Evolutionary conservation across 1,140 invertebrate species (phyloP).

Genomic region (Portunus trituberculatus): DNA sequence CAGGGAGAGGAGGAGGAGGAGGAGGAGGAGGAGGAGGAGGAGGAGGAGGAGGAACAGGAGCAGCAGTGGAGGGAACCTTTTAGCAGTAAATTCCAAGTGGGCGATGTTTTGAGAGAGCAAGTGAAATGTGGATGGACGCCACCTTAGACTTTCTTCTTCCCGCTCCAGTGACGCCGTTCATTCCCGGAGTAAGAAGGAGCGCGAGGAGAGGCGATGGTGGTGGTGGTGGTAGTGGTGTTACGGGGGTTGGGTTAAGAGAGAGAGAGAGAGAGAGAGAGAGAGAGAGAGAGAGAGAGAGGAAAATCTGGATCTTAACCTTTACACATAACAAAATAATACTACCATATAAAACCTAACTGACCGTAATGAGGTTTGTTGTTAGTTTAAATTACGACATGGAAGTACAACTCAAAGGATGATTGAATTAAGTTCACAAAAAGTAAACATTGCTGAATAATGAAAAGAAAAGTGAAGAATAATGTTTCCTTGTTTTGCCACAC

Average conservation of each 20-base stretch:
- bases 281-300: slow-evolving; percentile 46
- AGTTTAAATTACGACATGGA: background rate
- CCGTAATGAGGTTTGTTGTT: background rate
- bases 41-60: too few species aligned
- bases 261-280: slow-evolving; percentile 38
- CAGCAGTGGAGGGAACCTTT: background rate
- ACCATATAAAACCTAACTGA: background rate
- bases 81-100: slow-evolving; percentile 4
- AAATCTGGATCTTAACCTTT: too few species aligned
- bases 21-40: background rate
- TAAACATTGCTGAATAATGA: background rate
- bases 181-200: background rate
- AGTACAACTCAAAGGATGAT: background rate
- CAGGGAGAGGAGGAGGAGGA: background rate
- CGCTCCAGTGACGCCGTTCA: background rate
- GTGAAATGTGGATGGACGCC: background rate
- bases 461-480: background rate
- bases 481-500: background rate
- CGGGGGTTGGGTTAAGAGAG: background rate
- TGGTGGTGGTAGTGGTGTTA: background rate
- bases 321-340: too few species aligned
- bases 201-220: background rate
- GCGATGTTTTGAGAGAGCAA: slow-evolving; percentile 10
- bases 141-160: background rate
- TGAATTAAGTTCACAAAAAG: background rate